These are phyloP conservation scores for Carpatolechia fugitivella DNA, from an alignment of 2,888 invertebrate species.

Conservation along the genomic window DNA sequence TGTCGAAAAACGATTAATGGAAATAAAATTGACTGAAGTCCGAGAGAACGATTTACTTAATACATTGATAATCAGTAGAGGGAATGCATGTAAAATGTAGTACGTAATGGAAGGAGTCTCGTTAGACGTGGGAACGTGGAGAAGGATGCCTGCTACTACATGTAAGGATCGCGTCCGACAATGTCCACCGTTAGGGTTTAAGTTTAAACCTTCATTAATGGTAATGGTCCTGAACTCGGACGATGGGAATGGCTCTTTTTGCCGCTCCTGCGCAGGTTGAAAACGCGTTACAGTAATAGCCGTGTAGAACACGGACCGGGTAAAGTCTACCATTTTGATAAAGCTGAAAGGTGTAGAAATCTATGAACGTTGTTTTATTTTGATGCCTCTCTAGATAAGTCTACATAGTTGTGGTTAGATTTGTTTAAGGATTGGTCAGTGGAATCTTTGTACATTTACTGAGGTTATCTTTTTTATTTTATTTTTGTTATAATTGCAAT, in stretches of 20 bases:
- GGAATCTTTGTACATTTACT: background rate
- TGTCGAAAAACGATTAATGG: conserved; percentile 70
- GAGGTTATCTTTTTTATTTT: background rate
- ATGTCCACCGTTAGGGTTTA: conserved; percentile 70
- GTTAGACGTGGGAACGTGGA: conserved; percentile 74
- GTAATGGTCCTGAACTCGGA: conserved; percentile 63
- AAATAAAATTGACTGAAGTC: conserved; percentile 68
- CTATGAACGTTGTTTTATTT: conserved; percentile 8
- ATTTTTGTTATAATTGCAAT: background rate
- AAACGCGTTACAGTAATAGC: conserved; percentile 54
- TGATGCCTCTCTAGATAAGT: background rate
- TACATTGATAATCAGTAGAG: conserved; percentile 72
- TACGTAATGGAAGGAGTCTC: conserved; percentile 72
- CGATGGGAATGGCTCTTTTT: conserved; percentile 68
- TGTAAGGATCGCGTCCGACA: conserved; percentile 60
- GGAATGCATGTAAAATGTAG: conserved; percentile 71
- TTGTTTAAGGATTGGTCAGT: background rate
- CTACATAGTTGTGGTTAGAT: conserved; percentile 5
- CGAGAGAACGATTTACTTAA: conserved; percentile 70
- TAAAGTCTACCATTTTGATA: conserved; percentile 25
- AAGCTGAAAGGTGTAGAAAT: conserved; percentile 26
- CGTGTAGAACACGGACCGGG: conserved; percentile 44
- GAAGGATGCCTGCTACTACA: conserved; percentile 49
- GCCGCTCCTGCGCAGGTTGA: conserved; percentile 38
- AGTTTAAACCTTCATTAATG: conserved; percentile 68